Percentiles rank a stretch among this genome's conserved stretches.
phyloP scores from a whole-genome alignment of 1,140 invertebrate genomes.

The Tachypleus tridentatus region DNA sequence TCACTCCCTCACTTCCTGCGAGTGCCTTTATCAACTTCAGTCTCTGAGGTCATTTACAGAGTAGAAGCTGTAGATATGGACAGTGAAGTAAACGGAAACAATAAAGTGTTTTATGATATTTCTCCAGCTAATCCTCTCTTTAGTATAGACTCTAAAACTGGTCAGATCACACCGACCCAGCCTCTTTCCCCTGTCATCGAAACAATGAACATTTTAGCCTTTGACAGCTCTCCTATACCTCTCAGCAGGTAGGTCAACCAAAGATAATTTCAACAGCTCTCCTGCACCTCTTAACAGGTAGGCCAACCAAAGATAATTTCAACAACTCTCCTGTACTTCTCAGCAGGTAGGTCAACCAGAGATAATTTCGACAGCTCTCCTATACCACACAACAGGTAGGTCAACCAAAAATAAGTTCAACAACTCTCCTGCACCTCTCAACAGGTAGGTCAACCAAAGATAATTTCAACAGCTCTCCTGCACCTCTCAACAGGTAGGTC shows the following conservation, averaged over 20 bases:
- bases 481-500: no score
- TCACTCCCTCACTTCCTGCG: constrained; percentile 53
- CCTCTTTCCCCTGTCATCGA: constrained; percentile 56
- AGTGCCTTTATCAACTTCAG: constrained; percentile 24
- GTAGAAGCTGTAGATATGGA: constrained; percentile 77
- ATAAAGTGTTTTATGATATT: constrained; percentile 55
- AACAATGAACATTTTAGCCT: constrained; percentile 23
- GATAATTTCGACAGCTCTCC: no score
- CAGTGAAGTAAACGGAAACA: constrained; percentile 72
- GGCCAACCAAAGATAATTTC: no score
- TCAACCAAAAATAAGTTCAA: no score
- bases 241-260: constrained; percentile 12
- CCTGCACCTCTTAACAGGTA: no score
- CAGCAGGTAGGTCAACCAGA: no score
- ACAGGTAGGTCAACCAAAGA: no score
- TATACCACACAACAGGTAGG: no score
- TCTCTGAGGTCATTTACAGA: constrained; percentile 47
- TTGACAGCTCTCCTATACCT: constrained; percentile 20
- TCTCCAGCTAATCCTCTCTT: constrained; percentile 48
- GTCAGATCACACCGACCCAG: constrained; percentile 81
- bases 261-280: no score
- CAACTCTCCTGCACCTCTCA: no score
- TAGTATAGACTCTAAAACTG: constrained; percentile 68
- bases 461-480: no score
- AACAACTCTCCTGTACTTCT: no score